Conservation (phyloP, 2,797 vertebrate species). For the Botia almorhae region DNA sequence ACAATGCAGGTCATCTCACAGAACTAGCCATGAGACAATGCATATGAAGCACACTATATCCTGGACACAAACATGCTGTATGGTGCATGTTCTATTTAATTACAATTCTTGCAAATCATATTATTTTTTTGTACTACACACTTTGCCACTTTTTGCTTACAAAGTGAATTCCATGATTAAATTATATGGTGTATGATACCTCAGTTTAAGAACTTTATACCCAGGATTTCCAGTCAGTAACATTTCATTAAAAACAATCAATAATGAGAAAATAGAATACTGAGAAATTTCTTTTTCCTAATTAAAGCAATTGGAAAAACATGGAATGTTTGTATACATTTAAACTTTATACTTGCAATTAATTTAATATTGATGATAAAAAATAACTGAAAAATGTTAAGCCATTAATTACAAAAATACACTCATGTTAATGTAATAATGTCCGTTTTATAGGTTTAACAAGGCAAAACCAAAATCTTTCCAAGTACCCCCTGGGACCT, state of each 20-base stretch:
- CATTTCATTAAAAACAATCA: too few relatives aligned
- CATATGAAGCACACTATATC: slow-evolving; percentile 37
- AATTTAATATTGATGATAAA: too few relatives aligned
- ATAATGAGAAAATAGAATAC: too few relatives aligned
- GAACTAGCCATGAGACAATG: slow-evolving; percentile 37
- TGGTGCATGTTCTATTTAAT: slow-evolving; percentile 18
- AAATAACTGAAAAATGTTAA: too few relatives aligned
- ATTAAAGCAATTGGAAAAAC: too few relatives aligned
- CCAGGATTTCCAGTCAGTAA: too few relatives aligned
- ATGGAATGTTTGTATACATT: too few relatives aligned
- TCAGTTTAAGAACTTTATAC: background rate
- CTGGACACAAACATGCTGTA: slow-evolving; percentile 42
- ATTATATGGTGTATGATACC: background rate
- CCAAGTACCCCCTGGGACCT: background rate
- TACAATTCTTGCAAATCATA: slow-evolving; percentile 7
- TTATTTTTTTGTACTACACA: slow-evolving; percentile 17
- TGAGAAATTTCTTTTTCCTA: too few relatives aligned
- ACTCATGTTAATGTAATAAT: background rate
- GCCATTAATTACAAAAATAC: too few relatives aligned
- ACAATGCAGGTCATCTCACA: slow-evolving; percentile 45
- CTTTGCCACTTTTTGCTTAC: background rate
- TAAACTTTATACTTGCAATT: too few relatives aligned
- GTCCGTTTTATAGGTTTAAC: background rate
- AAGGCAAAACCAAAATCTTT: background rate
- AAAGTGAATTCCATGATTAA: too few relatives aligned